phyloP scores from a whole-genome alignment of 2,888 invertebrate genomes.

The Fabriciana adippe region DNA sequence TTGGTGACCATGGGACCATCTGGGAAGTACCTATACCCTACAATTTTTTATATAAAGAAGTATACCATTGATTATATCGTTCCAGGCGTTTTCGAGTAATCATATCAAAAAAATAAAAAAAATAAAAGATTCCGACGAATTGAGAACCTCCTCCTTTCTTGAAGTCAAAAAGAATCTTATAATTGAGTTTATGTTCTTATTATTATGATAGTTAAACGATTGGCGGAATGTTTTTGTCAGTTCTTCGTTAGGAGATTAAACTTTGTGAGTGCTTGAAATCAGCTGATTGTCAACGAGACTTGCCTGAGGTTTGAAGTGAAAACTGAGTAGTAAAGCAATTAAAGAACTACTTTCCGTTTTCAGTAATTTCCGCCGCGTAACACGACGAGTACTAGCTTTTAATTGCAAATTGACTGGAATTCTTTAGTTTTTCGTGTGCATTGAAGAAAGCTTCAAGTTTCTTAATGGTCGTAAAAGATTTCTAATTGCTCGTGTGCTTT shows the following conservation, averaged over 20 bases:
- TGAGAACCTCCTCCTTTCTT: no score
- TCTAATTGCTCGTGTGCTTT: no score
- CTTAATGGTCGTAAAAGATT: no score
- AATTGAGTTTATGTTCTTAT: background rate
- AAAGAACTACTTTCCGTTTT: conserved; percentile 16
- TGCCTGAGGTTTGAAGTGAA: conserved; percentile 9
- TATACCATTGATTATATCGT: no score
- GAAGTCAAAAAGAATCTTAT: background rate
- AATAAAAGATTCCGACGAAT: no score
- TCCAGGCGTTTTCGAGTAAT: no score
- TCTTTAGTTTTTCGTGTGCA: background rate
- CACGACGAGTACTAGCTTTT: background rate
- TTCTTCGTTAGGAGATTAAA: conserved; percentile 24
- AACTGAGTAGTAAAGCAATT: conserved; percentile 13
- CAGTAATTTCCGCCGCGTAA: background rate
- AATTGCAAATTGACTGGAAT: background rate
- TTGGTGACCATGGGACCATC: no score
- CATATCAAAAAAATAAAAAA: no score
- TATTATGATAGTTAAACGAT: conserved; percentile 8
- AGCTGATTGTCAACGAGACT: conserved; percentile 15
- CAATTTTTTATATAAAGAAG: no score
- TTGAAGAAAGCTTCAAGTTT: no score
- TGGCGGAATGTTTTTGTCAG: conserved; percentile 23
- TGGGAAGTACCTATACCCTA: no score
- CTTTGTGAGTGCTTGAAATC: conserved; percentile 19